Conservation (phyloP, 2,888 invertebrate species). For the Catocala sponsa region DNA sequence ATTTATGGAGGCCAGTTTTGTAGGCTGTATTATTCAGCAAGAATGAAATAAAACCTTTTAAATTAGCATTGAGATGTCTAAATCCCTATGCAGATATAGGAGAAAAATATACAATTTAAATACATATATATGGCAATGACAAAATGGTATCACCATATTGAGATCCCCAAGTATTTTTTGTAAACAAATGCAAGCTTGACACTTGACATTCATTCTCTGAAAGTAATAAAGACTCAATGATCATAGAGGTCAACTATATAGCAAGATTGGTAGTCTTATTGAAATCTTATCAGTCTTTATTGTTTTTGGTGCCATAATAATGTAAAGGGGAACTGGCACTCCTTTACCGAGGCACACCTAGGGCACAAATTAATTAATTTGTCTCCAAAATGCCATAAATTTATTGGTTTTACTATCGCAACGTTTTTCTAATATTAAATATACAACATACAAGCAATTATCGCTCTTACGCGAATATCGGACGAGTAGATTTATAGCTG, state of each 20-base stretch:
- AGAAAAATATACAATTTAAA: too few relatives aligned
- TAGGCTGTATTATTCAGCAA: too few relatives aligned
- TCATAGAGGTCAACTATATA: slow-evolving; percentile 13
- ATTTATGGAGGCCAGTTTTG: too few relatives aligned
- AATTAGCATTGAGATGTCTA: too few relatives aligned
- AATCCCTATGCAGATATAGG: too few relatives aligned
- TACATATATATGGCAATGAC: too few relatives aligned
- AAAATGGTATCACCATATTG: background rate
- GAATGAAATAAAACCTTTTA: too few relatives aligned
- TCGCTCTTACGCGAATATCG: slow-evolving; percentile 35
- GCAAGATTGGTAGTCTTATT: slow-evolving; percentile 9
- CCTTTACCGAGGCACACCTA: slow-evolving; percentile 39
- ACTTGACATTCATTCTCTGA: slow-evolving; percentile 16
- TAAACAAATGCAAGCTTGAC: slow-evolving; percentile 3
- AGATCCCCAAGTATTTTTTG: background rate
- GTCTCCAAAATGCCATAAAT: slow-evolving; percentile 25
- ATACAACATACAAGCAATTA: slow-evolving; percentile 28
- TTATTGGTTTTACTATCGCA: slow-evolving; percentile 31
- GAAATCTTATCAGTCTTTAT: slow-evolving; percentile 29
- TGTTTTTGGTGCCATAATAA: slow-evolving; percentile 17
- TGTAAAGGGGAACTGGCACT: slow-evolving; percentile 27
- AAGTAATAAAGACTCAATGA: slow-evolving; percentile 3
- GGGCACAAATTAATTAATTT: slow-evolving; percentile 38
- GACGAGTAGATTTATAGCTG: slow-evolving; percentile 34
- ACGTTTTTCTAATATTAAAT: slow-evolving; percentile 31